Percentiles rank a stretch among this genome's conserved stretches.
Conservation (phyloP, 2,888 invertebrate genomes). For the Ectemnius continuus region DNA sequence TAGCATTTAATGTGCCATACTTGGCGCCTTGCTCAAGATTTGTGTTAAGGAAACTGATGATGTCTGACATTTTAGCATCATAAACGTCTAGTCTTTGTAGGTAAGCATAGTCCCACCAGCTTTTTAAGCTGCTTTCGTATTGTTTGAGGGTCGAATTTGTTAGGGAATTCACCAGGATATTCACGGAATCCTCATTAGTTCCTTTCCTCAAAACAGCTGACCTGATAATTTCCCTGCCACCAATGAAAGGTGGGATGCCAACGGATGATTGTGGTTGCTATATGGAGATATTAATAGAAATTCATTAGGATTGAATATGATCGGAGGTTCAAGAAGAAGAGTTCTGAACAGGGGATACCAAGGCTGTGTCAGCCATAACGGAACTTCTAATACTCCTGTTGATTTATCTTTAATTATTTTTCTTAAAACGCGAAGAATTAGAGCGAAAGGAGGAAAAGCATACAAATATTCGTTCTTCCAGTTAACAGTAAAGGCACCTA, state of each 20-base stretch:
- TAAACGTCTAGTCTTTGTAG: neutral
- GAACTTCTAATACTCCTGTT: slow-evolving; percentile 44
- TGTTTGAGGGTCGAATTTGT: slow-evolving; percentile 26
- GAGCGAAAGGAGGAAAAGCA: slow-evolving; percentile 54
- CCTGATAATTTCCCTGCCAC: slow-evolving; percentile 46
- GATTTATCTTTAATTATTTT: slow-evolving; percentile 48
- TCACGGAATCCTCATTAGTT: slow-evolving; percentile 3
- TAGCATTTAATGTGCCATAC: too few relatives aligned
- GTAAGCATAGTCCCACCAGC: slow-evolving; percentile 8
- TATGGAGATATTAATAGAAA: slow-evolving; percentile 38
- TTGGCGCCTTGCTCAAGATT: too few relatives aligned
- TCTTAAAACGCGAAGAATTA: slow-evolving; percentile 23
- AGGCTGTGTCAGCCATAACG: slow-evolving; percentile 39
- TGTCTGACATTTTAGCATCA: too few relatives aligned
- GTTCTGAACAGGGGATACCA: slow-evolving; percentile 49
- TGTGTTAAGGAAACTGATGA: too few relatives aligned
- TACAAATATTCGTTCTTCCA: slow-evolving; percentile 43
- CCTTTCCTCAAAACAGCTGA: slow-evolving; percentile 28
- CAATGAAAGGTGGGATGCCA: slow-evolving; percentile 26
- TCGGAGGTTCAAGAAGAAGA: slow-evolving; percentile 20
- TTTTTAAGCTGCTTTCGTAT: slow-evolving; percentile 21
- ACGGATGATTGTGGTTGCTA: slow-evolving; percentile 21
- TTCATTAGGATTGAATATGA: slow-evolving; percentile 28
- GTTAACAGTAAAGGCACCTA: slow-evolving; percentile 54
- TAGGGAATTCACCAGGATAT: slow-evolving; percentile 22